Evolutionary conservation across 2,888 invertebrate genomes (phyloP).

Genomic region (Cylindroiulus punctatus): DNA sequence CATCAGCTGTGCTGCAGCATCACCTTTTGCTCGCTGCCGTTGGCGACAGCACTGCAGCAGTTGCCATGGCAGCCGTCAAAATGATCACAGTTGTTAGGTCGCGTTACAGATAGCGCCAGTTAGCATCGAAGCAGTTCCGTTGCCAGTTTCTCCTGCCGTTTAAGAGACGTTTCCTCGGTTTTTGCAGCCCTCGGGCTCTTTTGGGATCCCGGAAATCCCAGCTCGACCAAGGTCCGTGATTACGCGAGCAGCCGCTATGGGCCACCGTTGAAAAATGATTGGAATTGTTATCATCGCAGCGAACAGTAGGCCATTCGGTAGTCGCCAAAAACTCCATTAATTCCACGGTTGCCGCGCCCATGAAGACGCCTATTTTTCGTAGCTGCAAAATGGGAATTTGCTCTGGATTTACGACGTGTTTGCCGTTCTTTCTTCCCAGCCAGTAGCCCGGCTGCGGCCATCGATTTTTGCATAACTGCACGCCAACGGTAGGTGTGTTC

Average conservation of each 20-base stretch:
- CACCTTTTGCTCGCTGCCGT: conserved; percentile 40
- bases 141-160: too few relatives aligned
- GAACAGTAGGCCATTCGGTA: too few relatives aligned
- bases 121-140: neutral
- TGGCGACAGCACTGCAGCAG: conserved; percentile 53
- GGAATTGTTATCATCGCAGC: neutral
- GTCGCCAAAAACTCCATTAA: too few relatives aligned
- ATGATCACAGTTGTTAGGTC: neutral
- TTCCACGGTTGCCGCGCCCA: too few relatives aligned
- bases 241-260: neutral
- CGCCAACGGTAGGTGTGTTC: neutral
- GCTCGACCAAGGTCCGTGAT: neutral
- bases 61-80: conserved; percentile 35
- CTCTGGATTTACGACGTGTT: neutral
- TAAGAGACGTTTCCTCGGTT: neutral
- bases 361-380: too few relatives aligned
- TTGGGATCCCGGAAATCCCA: neutral
- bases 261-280: neutral
- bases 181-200: neutral
- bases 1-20: neutral
- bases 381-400: too few relatives aligned
- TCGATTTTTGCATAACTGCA: neutral
- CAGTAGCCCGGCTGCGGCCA: neutral
- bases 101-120: neutral
- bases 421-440: neutral